Base-by-base conservation (phyloP, 2,113 vertebrate species). In the Neodon shergylaensis region DNA sequence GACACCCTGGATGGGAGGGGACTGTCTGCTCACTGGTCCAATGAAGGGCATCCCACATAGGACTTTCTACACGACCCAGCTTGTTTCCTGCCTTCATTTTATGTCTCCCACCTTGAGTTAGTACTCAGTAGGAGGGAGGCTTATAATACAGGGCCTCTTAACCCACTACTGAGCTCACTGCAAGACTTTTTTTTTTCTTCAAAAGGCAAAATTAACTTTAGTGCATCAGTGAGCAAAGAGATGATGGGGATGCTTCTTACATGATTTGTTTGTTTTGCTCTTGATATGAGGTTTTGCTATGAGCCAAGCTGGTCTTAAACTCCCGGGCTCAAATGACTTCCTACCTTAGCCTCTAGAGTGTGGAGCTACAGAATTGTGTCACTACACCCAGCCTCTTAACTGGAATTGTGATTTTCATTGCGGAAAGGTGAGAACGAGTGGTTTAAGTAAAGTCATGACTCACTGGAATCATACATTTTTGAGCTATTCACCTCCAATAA, bases 1-100 rank as follows among this genome's bases (percentile, higher is more conserved):
- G 96, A 94, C 47, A 92, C 91, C 96, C 86, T 1, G 54, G 84
- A 36, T 89, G 91, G 96, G 95, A 96, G 96, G 97, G 94, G 54
- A 84, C 31, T n/a, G 3, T 90, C 49, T 95, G 70, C 73, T 97
- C 84, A 78, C 36, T 83, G 92, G 92, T 94, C 87, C 78, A 96
- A 93, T 4, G 33, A 92, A 97, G 77, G 0, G 33, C 54, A 36
- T 96, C 81, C 90, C 73, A 95, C 28, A 74, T 49, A 66, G 76
- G 93, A 91, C 94, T 94, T 95, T 54, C 58, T 74, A n/a, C 11
- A n/a, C 19, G 87, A 17, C 66, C 82, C 39, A n/a, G 36, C 77
- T 83, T 19, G 10, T 61, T 72, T n/a, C 31, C 31, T 88, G 42
- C 13, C 19, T 61, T 83, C 10, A 66, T 88, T 65, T 81, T 17